Conservation (phyloP, 1,140 invertebrate species). For the Trichomalopsis sarcophagae region DNA sequence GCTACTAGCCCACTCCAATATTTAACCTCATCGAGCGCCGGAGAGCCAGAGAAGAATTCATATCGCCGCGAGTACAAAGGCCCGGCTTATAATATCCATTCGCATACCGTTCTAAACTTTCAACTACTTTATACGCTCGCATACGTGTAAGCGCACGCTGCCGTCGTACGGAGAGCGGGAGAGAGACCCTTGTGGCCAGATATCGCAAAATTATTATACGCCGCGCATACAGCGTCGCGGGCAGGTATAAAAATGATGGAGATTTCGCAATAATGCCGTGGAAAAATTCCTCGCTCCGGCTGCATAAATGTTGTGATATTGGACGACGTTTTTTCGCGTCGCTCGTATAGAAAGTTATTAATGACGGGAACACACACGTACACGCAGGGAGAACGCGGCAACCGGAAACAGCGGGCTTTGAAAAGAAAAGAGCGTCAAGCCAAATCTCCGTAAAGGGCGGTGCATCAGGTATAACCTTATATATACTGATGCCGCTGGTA, state of each 20-base stretch:
- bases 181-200: background rate
- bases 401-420: background rate
- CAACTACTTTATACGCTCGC: constrained; percentile 27
- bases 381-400: background rate
- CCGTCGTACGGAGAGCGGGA: background rate
- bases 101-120: constrained; percentile 50
- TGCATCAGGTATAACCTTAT: constrained; percentile 41
- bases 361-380: too few species aligned
- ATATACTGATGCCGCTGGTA: background rate
- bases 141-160: constrained; percentile 21
- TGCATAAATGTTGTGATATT: background rate
- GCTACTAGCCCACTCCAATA: constrained; percentile 62
- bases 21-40: constrained; percentile 66
- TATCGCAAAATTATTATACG: constrained; percentile 15
- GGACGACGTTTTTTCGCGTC: background rate
- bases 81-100: constrained; percentile 29
- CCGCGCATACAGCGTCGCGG: too few species aligned
- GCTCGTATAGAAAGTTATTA: too few species aligned
- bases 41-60: constrained; percentile 65
- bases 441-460: background rate
- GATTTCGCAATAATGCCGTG: background rate
- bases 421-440: background rate
- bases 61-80: constrained; percentile 50
- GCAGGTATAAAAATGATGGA: constrained; percentile 4
- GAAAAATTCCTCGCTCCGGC: background rate